Percentiles rank a stretch among this genome's conserved stretches.
Evolutionary conservation across 2,113 vertebrate genomes (phyloP).

Genomic region (Microcebus ravelobensis): DNA sequence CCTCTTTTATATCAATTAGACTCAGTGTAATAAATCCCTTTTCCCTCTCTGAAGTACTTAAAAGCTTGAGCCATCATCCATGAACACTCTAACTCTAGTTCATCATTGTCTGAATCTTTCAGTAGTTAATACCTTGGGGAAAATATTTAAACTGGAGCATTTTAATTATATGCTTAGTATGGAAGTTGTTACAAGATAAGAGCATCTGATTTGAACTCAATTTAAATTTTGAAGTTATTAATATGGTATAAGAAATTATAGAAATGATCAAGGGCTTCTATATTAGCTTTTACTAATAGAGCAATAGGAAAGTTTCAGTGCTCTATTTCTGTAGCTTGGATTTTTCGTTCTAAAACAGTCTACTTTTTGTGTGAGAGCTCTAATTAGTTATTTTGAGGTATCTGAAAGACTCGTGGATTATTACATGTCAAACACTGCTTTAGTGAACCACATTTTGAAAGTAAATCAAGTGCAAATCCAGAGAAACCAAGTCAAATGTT

Average conservation of each 20-base stretch:
- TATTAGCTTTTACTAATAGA: slow-evolving; percentile 59
- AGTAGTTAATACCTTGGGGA: slow-evolving; percentile 64
- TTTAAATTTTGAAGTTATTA: slow-evolving; percentile 73
- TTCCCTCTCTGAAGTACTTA: slow-evolving; percentile 30
- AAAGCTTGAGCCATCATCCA: slow-evolving; percentile 69
- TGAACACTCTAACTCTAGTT: slow-evolving; percentile 59
- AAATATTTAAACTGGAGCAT: slow-evolving; percentile 71
- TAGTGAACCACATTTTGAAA: neutral
- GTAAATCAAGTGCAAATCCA: neutral
- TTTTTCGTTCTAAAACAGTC: neutral
- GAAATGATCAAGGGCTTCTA: slow-evolving; percentile 52
- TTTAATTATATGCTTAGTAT: slow-evolving; percentile 74
- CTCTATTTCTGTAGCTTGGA: slow-evolving; percentile 3
- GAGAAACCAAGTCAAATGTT: slow-evolving; percentile 23
- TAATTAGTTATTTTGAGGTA: neutral
- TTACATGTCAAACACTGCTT: neutral
- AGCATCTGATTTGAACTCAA: slow-evolving; percentile 68
- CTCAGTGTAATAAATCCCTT: slow-evolving; percentile 66
- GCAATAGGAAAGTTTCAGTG: neutral
- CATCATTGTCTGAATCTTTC: slow-evolving; percentile 29
- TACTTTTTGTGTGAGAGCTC: neutral
- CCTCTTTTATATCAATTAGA: slow-evolving; percentile 71
- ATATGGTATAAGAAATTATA: slow-evolving; percentile 56
- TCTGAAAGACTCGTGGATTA: neutral
- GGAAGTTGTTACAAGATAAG: slow-evolving; percentile 64